Evolutionary conservation across 2,888 invertebrate genomes (phyloP).

Genomic region (Eristalinus sepulchralis): DNA sequence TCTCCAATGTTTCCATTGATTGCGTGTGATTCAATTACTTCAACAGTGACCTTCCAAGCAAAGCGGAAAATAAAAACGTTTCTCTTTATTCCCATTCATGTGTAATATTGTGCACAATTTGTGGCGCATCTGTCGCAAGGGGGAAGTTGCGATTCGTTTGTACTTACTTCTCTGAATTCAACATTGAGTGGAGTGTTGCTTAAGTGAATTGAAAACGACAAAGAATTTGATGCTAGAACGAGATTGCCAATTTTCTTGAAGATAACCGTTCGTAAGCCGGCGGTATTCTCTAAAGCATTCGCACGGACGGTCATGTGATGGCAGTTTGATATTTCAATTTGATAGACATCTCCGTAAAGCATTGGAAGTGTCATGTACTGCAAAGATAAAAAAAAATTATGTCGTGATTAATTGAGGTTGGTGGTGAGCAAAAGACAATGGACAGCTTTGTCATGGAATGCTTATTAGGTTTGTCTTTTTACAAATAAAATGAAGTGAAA

Average conservation of each 20-base stretch:
- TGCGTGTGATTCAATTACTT: slow-evolving; percentile 83
- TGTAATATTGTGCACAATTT: background rate
- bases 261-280: slow-evolving; percentile 84
- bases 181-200: slow-evolving; percentile 78
- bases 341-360: slow-evolving; percentile 79
- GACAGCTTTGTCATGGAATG: background rate
- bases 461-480: too few relatives aligned
- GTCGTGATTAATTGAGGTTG: background rate
- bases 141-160: slow-evolving; percentile 32
- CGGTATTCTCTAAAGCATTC: slow-evolving; percentile 84
- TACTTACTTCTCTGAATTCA: slow-evolving; percentile 78
- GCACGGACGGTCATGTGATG: slow-evolving; percentile 83
- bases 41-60: slow-evolving; percentile 80
- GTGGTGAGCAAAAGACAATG: background rate
- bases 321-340: slow-evolving; percentile 86
- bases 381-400: background rate
- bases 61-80: slow-evolving; percentile 9
- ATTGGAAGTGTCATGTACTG: slow-evolving; percentile 84
- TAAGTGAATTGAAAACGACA: slow-evolving; percentile 83
- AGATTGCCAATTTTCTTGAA: slow-evolving; percentile 85
- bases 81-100: background rate
- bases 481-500: too few relatives aligned
- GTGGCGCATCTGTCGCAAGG: slow-evolving; percentile 12
- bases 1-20: slow-evolving; percentile 88
- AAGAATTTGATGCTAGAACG: slow-evolving; percentile 84